These are phyloP conservation scores for Prionailurus bengalensis DNA, from an alignment of 2,113 vertebrate genomes.

Conservation along the genomic window DNA sequence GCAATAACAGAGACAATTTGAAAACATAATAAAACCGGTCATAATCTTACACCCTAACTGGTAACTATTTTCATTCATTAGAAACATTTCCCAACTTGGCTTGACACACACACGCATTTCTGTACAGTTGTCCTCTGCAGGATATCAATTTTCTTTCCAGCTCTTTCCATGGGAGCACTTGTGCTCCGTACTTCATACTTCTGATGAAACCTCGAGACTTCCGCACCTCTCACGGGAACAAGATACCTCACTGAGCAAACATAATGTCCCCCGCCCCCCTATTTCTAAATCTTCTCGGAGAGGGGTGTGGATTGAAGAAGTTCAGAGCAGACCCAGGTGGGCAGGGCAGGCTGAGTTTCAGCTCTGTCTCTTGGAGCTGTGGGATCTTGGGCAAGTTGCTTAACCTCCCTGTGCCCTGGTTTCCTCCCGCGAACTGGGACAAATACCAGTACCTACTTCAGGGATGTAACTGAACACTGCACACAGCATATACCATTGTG, in stretches of 20 bases:
- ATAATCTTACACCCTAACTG: background rate
- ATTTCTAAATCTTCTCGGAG: background rate
- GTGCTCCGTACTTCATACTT: background rate
- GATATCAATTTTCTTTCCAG: conserved; percentile 21
- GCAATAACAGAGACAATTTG: background rate
- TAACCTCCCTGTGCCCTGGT: background rate
- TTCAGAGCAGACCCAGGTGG: background rate
- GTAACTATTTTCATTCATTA: conserved; percentile 50
- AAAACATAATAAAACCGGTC: background rate
- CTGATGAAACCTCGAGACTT: background rate
- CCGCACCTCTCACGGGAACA: conserved; percentile 2
- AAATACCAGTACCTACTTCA: background rate
- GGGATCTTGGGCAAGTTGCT: background rate
- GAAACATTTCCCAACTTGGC: conserved; percentile 29
- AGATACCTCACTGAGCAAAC: background rate
- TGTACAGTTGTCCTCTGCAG: background rate
- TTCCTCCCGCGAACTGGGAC: background rate
- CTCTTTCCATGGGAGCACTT: conserved; percentile 5
- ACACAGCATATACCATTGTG: background rate
- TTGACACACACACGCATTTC: background rate
- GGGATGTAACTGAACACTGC: background rate
- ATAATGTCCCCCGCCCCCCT: background rate
- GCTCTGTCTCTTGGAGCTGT: background rate
- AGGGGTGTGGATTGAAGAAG: background rate
- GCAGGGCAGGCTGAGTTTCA: background rate